Conservation (phyloP, 2,113 vertebrate species). For the Stomatorhinus ivindoensis region DNA sequence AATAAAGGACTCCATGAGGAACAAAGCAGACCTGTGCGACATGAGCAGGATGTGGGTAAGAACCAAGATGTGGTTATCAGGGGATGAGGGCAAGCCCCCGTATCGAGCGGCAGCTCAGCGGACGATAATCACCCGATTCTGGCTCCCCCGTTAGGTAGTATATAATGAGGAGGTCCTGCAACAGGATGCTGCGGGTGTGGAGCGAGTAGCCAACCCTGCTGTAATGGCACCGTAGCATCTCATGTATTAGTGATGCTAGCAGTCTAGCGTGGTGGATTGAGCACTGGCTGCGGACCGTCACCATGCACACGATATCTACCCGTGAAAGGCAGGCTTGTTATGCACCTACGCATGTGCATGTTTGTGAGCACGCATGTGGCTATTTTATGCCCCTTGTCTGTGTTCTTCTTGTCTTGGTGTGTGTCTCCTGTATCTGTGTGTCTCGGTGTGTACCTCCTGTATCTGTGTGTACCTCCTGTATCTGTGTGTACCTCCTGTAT, state of each 20-base stretch:
- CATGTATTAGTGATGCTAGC: neutral
- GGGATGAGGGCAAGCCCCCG: neutral
- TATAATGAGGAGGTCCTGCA: neutral
- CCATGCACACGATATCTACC: neutral
- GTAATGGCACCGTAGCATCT: neutral
- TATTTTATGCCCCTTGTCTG: neutral
- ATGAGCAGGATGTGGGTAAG: slow-evolving; percentile 99
- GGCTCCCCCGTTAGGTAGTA: neutral
- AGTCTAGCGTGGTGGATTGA: neutral
- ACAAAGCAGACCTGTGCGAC: slow-evolving; percentile 85
- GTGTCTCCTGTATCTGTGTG: neutral
- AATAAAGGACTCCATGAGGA: slow-evolving; percentile 90
- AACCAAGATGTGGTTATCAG: neutral
- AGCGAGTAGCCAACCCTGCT: neutral
- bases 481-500: no score
- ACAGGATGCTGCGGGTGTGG: neutral
- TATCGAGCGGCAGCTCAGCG: neutral
- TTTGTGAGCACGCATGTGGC: neutral
- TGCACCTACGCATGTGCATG: neutral
- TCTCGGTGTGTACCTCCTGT: neutral
- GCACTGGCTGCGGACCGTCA: neutral
- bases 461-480: neutral
- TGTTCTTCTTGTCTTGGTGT: neutral
- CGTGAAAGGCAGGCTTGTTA: neutral
- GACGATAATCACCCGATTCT: neutral